Evolutionary conservation across 2,888 invertebrate species (phyloP).

Genomic region (Lasiommata megera): DNA sequence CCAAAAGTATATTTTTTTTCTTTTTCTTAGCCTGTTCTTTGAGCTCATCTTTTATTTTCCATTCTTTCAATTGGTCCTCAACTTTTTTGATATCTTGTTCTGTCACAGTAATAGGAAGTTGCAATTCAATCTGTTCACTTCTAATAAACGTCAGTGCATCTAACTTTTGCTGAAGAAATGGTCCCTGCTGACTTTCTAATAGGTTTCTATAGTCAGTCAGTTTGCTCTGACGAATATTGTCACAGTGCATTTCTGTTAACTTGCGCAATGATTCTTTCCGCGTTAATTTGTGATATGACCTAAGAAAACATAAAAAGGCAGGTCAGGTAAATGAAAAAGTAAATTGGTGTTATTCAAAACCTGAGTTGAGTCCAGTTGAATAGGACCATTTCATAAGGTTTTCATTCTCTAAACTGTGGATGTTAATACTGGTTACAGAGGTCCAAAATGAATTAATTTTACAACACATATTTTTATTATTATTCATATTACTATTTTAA

Average conservation of each 20-base stretch:
- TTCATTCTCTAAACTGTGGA: too few species aligned
- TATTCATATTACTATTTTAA: too few species aligned
- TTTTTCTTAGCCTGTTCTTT: slow-evolving; percentile 66
- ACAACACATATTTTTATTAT: too few species aligned
- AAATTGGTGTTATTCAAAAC: too few species aligned
- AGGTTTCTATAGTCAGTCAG: slow-evolving; percentile 83
- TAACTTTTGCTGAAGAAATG: slow-evolving; percentile 87
- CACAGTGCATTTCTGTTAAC: slow-evolving; percentile 87
- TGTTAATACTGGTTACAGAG: too few species aligned
- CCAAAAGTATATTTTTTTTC: slow-evolving; percentile 56
- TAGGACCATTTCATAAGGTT: too few species aligned
- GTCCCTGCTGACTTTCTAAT: slow-evolving; percentile 86
- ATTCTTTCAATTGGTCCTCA: slow-evolving; percentile 77
- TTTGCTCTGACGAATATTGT: slow-evolving; percentile 83
- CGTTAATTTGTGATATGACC: slow-evolving; percentile 80
- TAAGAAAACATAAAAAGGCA: too few species aligned
- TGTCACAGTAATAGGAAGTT: slow-evolving; percentile 83
- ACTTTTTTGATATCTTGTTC: slow-evolving; percentile 85
- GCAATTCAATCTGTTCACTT: slow-evolving; percentile 86
- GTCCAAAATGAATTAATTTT: too few species aligned
- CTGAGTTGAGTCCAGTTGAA: too few species aligned
- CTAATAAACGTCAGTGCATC: slow-evolving; percentile 87
- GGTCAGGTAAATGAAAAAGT: too few species aligned
- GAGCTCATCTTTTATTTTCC: slow-evolving; percentile 61
- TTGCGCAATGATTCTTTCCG: slow-evolving; percentile 87